Evolutionary conservation across 1,140 invertebrate species (phyloP), one percentile per base, ranked within the genome.

Genomic region (Apis dorsata): DNA sequence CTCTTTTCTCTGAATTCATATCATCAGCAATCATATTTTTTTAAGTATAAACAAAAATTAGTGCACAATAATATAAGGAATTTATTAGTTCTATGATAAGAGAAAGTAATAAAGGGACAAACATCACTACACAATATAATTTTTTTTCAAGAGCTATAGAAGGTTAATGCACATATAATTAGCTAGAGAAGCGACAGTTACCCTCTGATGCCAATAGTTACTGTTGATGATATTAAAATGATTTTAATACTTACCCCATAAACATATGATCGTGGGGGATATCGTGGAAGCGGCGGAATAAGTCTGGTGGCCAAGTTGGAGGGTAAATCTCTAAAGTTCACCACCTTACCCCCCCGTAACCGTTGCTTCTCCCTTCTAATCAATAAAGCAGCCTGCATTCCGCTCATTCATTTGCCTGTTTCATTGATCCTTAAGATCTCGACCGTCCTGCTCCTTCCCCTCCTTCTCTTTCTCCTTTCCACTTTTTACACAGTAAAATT

Each of bases 371-470:
- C 97, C 93, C 97, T 96, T 95, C 97, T 96, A 95, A 97, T 96
- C 95, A 97, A 97, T 95, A 97, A 95, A 95, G 97, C 97, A 94
- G 97, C 97, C 95, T 97, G 97, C 97, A 97, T 97, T 94, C 96
- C 96, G 95, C 92, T 93, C 89, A 93, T 92, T 93, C 92, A 93
- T 91, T 93, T 91, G 90, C 84, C 79, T 89, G 85, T 88, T 86
- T 89, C 90, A 90, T 90, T 79, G 85, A 92, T 89, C 82, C 65
- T 84, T 59, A 87, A 89, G 86, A 83, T 86, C 76, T 53, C 63
- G 86, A 86, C 85, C 81, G 88, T 88, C 82, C 84, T 71, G 69
- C 75, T 79, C 79, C 60, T 76, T 69, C 53, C 62, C 75, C 69
- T 66, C 74, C 76, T 65, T 49, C 71, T 74, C 66, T 68, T 21